Evolutionary conservation across 2,113 vertebrate species (phyloP).

Genomic region (Pollimyrus isidori): DNA sequence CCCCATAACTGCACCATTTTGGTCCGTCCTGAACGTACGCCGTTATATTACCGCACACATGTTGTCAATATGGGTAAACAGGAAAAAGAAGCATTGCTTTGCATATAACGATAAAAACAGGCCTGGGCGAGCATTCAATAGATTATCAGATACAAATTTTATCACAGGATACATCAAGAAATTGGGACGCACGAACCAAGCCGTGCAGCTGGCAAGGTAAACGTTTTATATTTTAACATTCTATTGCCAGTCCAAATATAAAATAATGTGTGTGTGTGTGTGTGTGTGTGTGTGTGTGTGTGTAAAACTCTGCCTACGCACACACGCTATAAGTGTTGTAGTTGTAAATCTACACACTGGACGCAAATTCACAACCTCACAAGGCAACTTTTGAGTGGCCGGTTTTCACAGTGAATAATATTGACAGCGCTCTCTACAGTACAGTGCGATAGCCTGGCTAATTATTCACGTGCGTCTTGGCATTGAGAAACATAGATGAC

Average conservation of each 20-base stretch:
- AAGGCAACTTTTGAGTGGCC: not conserved
- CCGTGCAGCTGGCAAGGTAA: not conserved
- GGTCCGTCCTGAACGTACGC: not conserved
- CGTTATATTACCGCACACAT: not conserved
- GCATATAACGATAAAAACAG: not conserved
- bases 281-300: not conserved
- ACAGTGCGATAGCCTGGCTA: not conserved
- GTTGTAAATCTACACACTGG: conserved; percentile 24
- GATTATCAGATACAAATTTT: conserved; percentile 1
- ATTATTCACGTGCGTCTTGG: conserved; percentile 6
- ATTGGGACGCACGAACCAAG: not conserved
- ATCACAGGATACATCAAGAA: not conserved
- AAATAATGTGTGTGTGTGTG: not conserved
- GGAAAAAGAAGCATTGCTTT: not conserved
- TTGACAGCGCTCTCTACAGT: conserved; percentile 13
- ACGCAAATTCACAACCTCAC: conserved; percentile 27
- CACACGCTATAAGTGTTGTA: not conserved
- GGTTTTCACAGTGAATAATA: not conserved
- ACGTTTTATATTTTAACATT: not conserved
- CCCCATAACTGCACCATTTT: not conserved
- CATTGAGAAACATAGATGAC: not conserved
- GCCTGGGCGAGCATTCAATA: not conserved
- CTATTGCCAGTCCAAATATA: not conserved
- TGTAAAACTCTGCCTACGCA: not conserved
- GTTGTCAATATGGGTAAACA: conserved; percentile 7